A percentile compares a stretch with the other conserved stretches of the same genome.
Evolutionary conservation across 30 jellyfish, hydroid and myxozoan genomes (phyloP).

Genomic region (Pelagia noctiluca): DNA sequence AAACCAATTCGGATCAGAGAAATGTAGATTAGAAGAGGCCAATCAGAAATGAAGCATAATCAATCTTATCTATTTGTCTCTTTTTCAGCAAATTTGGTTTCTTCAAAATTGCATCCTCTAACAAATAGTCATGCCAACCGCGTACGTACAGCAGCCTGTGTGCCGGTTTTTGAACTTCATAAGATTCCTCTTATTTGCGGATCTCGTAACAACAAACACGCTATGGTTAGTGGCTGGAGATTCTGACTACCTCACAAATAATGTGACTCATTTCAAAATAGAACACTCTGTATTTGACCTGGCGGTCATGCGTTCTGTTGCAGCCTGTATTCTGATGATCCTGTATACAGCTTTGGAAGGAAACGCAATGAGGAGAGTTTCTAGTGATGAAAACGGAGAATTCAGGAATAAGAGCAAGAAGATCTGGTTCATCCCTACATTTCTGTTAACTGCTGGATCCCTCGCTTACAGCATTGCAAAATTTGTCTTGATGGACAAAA

Average conservation of each 20-base stretch:
- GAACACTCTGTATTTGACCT: constrained; percentile 78
- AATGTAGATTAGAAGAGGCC: too few relatives aligned
- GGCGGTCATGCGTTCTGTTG: constrained; percentile 72
- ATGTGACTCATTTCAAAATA: constrained; percentile 67
- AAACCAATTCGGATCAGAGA: too few relatives aligned
- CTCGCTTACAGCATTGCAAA: constrained; percentile 71
- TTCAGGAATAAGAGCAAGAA: too few relatives aligned
- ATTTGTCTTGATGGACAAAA: constrained; percentile 49
- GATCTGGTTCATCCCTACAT: background rate
- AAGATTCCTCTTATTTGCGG: constrained; percentile 49
- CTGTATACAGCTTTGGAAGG: constrained; percentile 64
- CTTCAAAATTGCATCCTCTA: background rate
- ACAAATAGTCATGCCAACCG: constrained; percentile 14
- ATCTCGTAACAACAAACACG: constrained; percentile 53
- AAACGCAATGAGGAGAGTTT: constrained; percentile 11
- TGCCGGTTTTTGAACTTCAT: constrained; percentile 47
- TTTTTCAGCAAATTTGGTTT: background rate
- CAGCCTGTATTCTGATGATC: constrained; percentile 46
- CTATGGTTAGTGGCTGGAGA: constrained; percentile 80
- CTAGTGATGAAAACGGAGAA: constrained; percentile 9
- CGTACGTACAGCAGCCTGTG: constrained; percentile 29
- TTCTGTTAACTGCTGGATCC: constrained; percentile 32
- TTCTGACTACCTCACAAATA: constrained; percentile 63
- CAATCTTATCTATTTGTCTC: too few relatives aligned
- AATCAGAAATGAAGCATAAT: too few relatives aligned